A percentile compares a stretch with the other conserved stretches of the same genome.
Conservation (phyloP, 2,113 vertebrate species). For the Caranx melampygus region DNA sequence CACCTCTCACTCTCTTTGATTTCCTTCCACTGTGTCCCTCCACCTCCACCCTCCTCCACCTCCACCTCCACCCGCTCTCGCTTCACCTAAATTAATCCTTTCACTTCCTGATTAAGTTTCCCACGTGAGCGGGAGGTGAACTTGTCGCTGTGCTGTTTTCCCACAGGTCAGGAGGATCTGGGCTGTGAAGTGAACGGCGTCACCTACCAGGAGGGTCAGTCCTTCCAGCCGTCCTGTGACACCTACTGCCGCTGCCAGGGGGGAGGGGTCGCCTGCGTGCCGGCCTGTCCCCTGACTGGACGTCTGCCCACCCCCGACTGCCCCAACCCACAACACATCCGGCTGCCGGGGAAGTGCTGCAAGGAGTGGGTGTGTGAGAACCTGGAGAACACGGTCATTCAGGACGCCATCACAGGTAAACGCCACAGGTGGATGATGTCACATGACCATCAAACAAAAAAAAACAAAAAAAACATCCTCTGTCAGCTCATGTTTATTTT, state of each 20-base stretch:
- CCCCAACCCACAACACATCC: constrained; percentile 85
- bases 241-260: constrained; percentile 87
- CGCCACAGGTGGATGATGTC: neutral
- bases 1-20: constrained; percentile 2
- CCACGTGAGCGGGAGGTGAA: neutral
- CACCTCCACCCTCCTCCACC: neutral
- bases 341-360: constrained; percentile 91
- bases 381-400: constrained; percentile 79
- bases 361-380: constrained; percentile 92
- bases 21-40: constrained; percentile 12
- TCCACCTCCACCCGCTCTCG: neutral
- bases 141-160: constrained; percentile 36
- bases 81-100: neutral
- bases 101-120: constrained; percentile 44
- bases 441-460: neutral
- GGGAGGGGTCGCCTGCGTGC: constrained; percentile 89
- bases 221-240: constrained; percentile 92
- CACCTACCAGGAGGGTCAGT: constrained; percentile 88
- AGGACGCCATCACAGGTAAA: constrained; percentile 84
- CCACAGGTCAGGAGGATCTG: constrained; percentile 85
- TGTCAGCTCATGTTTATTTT: neutral
- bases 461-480: neutral
- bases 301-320: constrained; percentile 89
- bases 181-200: constrained; percentile 90
- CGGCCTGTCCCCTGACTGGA: constrained; percentile 84